Evolutionary conservation across 1,140 invertebrate species (phyloP), one percentile per base, ranked within the genome.

Genomic region (Ceratosolen solmsi): DNA sequence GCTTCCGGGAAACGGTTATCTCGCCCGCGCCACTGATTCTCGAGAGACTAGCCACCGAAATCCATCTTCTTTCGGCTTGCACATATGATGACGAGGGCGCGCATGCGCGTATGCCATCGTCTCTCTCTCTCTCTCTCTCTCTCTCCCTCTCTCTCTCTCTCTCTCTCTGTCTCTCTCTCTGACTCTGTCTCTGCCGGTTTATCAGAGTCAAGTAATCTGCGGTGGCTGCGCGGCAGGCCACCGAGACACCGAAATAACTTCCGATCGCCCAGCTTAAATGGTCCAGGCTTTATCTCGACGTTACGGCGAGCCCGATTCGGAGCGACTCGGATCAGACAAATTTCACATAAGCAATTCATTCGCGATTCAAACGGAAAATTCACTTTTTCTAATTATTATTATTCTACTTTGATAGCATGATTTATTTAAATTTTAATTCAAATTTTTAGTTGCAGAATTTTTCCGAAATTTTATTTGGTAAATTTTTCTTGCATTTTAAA

Each of bases 1-100:
- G 80, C 74, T 82, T 82, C 80, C 80, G 80, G 80, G 80, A 82
- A 82, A 38, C 17, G 36, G 41, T 27, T 75, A 75, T 81, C 79
- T 81, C 33, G 20, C 4, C 2, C n/a, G n/a, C 33, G 36, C 77
- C 15, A 60, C 11, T 25, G n/a, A 17, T 63, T 36, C 68, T 63
- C 11, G 56, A 54, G 33, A 65, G 22, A 3, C 56, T 25, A 76
- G 63, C n/a, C 33, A 33, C 22, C 25, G 27, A 77, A 82, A 82
- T 72, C 60, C 63, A 75, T 70, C 71, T 60, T 49, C 49, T 38
- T 36, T 27, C 15, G 36, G 33, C 2, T 7, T 51, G 63, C 51
- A 46, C 27, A n/a, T n/a, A 27, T n/a, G n/a, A 51, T 63, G 17
- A 65, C 13, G 56, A 58, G 25, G 20, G 17, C 51, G 11, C 22